Conservation (phyloP, 2,113 vertebrate species). For the Rhinogobius similis region DNA sequence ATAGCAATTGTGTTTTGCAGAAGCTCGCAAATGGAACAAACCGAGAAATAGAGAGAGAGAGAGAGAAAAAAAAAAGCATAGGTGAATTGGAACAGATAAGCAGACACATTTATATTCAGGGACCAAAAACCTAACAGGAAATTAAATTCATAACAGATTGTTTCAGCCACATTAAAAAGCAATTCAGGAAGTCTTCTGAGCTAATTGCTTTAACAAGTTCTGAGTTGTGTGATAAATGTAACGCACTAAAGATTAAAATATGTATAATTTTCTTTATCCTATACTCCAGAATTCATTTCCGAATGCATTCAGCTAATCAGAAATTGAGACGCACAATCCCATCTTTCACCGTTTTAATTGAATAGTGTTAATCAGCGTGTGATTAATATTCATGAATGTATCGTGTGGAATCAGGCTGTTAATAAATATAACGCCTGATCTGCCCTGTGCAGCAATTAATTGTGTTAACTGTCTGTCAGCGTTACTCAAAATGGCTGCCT, state of each 20-base stretch:
- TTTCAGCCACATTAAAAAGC: slow-evolving; percentile 6
- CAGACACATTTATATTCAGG: neutral
- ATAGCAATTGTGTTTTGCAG: neutral
- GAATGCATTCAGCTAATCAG: neutral
- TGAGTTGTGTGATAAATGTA: neutral
- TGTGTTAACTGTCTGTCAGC: slow-evolving; percentile 51
- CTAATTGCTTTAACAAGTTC: neutral
- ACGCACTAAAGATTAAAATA: slow-evolving; percentile 6
- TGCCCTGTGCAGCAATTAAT: slow-evolving; percentile 39
- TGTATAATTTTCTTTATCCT: neutral
- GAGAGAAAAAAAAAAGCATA: neutral
- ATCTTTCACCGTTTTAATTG: neutral
- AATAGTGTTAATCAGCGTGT: slow-evolving; percentile 31
- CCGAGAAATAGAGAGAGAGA: too few relatives aligned
- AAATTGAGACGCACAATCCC: neutral
- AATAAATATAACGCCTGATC: slow-evolving; percentile 38
- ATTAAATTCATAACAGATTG: neutral
- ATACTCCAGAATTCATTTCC: neutral
- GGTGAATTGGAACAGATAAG: neutral
- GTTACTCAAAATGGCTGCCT: slow-evolving; percentile 53
- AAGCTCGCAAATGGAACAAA: neutral
- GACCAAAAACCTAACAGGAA: neutral
- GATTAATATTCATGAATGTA: slow-evolving; percentile 42
- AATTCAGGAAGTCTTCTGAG: neutral
- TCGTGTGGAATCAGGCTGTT: slow-evolving; percentile 42